phyloP scores from a whole-genome alignment of 2,888 invertebrate genomes.

The Nesidiocoris tenuis region DNA sequence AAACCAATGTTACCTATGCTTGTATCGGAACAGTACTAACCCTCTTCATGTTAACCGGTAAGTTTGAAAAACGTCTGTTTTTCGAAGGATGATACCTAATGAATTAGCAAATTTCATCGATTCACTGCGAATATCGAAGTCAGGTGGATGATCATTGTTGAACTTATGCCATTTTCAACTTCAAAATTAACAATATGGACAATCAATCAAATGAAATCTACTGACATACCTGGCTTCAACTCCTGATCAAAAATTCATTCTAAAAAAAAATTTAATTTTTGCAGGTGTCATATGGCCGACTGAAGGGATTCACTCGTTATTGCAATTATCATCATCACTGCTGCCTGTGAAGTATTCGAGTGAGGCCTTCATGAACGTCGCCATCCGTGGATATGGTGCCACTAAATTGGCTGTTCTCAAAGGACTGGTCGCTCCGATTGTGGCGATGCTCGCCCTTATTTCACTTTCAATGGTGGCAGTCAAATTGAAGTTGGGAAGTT shows the following conservation, averaged over 20 bases:
- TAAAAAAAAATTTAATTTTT: neutral
- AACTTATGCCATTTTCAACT: neutral
- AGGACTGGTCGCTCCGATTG: slow-evolving; percentile 23
- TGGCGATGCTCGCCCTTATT: slow-evolving; percentile 17
- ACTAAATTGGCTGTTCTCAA: slow-evolving; percentile 15
- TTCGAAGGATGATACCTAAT: neutral
- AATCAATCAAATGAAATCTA: neutral
- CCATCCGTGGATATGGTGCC: slow-evolving; percentile 33
- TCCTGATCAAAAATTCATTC: neutral
- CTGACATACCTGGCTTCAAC: neutral
- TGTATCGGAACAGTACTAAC: slow-evolving; percentile 45
- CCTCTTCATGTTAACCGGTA: slow-evolving; percentile 49
- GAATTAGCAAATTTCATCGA: too few relatives aligned
- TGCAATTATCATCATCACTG: slow-evolving; percentile 30
- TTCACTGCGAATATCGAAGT: too few relatives aligned
- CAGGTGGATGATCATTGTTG: too few relatives aligned
- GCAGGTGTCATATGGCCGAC: slow-evolving; percentile 48
- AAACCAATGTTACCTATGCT: slow-evolving; percentile 45
- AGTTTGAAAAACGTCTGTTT: too few relatives aligned
- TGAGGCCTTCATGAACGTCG: slow-evolving; percentile 33
- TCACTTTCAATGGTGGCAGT: slow-evolving; percentile 21
- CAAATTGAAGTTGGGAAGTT: slow-evolving; percentile 33
- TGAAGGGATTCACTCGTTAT: slow-evolving; percentile 46
- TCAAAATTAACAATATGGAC: neutral
- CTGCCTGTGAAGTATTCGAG: slow-evolving; percentile 22